phyloP scores from a whole-genome alignment of 1,140 invertebrate species.

The Riptortus pedestris region DNA sequence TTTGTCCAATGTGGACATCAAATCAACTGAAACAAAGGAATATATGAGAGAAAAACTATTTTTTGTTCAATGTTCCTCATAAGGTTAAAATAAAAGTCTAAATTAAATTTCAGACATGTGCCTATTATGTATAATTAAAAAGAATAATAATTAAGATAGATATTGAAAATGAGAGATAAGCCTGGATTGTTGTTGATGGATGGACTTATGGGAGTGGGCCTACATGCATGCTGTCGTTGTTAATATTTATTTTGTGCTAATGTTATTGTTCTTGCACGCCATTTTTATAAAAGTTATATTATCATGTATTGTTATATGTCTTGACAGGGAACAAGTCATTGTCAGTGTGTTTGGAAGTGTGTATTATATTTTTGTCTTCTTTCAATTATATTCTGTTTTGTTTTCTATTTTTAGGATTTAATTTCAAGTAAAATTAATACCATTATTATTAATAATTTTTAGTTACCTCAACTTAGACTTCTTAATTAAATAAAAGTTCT shows the following conservation, averaged over 20 bases:
- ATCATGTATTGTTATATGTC: conserved; percentile 14
- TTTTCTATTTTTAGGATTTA: conserved; percentile 8
- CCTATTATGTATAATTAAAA: no score
- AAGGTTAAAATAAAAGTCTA: background rate
- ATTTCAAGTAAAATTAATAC: background rate
- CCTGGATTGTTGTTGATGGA: conserved; percentile 20
- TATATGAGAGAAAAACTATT: background rate
- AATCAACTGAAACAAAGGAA: background rate
- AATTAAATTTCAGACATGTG: conserved; percentile 13
- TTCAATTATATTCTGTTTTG: background rate
- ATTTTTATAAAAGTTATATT: conserved; percentile 15
- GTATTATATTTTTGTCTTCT: conserved; percentile 1
- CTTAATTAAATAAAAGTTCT: background rate
- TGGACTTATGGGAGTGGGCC: conserved; percentile 14
- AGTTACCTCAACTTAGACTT: background rate
- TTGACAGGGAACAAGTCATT: conserved; percentile 17
- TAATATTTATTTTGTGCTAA: conserved; percentile 22
- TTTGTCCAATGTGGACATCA: no score
- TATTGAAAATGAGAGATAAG: conserved; percentile 16
- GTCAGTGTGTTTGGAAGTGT: conserved; percentile 15
- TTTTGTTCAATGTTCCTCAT: conserved; percentile 3
- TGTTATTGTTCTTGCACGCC: conserved; percentile 9
- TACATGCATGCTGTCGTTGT: conserved; percentile 21
- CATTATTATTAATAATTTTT: background rate
- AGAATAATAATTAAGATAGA: conserved; percentile 9